Evolutionary conservation across 2,113 vertebrate genomes (phyloP), one percentile per base, ranked within the genome.

Genomic region (Corydoras maculifer): DNA sequence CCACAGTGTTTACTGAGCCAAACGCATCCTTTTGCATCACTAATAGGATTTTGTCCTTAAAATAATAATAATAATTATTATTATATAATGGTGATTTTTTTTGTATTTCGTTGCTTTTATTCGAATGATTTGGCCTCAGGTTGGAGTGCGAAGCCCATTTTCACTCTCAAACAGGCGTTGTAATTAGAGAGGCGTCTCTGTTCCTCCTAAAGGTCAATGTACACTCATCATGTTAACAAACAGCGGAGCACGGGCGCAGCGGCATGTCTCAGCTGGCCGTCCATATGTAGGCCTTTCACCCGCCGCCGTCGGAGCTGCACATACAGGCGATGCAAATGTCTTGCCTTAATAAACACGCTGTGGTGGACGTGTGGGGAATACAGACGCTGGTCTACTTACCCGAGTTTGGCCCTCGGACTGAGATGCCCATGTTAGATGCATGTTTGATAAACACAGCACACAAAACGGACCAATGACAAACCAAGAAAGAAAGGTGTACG

Each of bases 381-480:
- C 72, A 63, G 63, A 69, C 64, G 57, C 70, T 62, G 35, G 77
- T 78, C 79, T 82, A 84, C 83, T 84, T 80, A 84, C 83, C 83
- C 83, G 74, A 76, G 61, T 82, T 84, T 84, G 80, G 75, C 55
- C 71, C 80, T 80, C 80, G 81, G 80, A 80, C 83, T 84, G 82
- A 81, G 77, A 74, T 75, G 81, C 77, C 80, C 80, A 82, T 82
- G 81, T 81, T 79, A 82, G 83, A 84, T 82, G 83, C 83, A 84
- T 84, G 83, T 82, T 77, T 80, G 80, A 79, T 77, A 83, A 82
- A 80, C 81, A 84, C 77, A 84, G 81, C 81, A 84, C 77, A 84
- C 75, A 82, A 72, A 82, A 82, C 81, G 77, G 77, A 80, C 81
- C 80, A 84, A 84, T 84, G 81, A 84, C 83, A 81, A 84, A 84